Evolutionary conservation across 2,797 vertebrate species (phyloP).

Genomic region (Pelobates cultripes): DNA sequence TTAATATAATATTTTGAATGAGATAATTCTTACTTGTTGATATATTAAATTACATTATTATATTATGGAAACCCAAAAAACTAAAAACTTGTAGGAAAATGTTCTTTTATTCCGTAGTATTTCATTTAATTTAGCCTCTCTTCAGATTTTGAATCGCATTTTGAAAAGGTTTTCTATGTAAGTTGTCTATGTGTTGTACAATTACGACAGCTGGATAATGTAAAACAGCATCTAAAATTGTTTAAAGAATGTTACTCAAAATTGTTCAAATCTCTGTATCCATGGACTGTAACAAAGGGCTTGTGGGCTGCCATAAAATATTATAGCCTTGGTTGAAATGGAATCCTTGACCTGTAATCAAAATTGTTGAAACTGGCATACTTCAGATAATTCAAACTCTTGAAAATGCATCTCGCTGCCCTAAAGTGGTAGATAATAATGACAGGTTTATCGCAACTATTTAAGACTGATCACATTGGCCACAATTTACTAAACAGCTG

Average conservation of each 20-base stretch:
- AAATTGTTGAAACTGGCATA: conserved; percentile 28
- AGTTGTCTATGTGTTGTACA: conserved; percentile 21
- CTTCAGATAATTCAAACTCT: conserved; percentile 35
- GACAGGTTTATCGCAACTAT: conserved; percentile 20
- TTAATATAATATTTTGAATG: neutral
- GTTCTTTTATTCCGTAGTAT: conserved; percentile 21
- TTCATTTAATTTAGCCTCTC: conserved; percentile 33
- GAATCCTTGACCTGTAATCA: conserved; percentile 51
- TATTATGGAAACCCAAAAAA: too few species aligned
- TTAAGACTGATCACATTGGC: neutral
- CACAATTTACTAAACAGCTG: neutral
- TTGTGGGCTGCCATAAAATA: conserved; percentile 42
- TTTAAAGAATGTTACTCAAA: conserved; percentile 38
- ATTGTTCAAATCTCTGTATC: conserved; percentile 47
- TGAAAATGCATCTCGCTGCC: conserved; percentile 27
- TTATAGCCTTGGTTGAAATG: conserved; percentile 33
- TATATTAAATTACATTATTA: neutral
- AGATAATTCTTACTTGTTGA: conserved; percentile 6
- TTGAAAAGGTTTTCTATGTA: conserved; percentile 48
- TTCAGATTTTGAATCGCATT: conserved; percentile 15
- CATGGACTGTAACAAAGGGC: conserved; percentile 34
- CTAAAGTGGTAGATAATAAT: conserved; percentile 24
- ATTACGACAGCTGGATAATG: conserved; percentile 37
- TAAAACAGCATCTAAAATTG: conserved; percentile 40
- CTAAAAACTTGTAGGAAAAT: neutral